phyloP scores from a whole-genome alignment of 2,113 vertebrate genomes.

The Psephotus haematonotus region DNA sequence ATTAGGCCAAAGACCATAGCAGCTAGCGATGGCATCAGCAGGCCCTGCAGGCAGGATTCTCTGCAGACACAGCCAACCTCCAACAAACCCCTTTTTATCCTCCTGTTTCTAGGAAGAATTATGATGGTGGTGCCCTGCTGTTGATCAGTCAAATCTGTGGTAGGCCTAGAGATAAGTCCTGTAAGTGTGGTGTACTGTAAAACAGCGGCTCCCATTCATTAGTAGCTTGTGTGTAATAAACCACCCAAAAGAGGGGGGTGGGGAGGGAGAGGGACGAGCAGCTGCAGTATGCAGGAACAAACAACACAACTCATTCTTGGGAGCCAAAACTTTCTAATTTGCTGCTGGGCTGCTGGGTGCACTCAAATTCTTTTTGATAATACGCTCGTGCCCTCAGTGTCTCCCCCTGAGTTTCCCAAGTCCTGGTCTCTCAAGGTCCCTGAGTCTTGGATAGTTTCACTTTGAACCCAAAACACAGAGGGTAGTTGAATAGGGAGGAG shows the following conservation, averaged over 20 bases:
- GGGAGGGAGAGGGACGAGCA: slow-evolving; percentile 65
- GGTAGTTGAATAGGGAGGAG: slow-evolving; percentile 15
- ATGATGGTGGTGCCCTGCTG: slow-evolving; percentile 81
- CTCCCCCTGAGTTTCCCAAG: slow-evolving; percentile 6
- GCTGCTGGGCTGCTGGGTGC: slow-evolving; percentile 77
- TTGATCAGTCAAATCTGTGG: slow-evolving; percentile 83
- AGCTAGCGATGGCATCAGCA: slow-evolving; percentile 78
- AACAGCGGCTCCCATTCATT: slow-evolving; percentile 87
- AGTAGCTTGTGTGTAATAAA: slow-evolving; percentile 82
- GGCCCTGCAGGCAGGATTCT: slow-evolving; percentile 79
- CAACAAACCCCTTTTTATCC: slow-evolving; percentile 91
- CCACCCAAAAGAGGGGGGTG: slow-evolving; percentile 68
- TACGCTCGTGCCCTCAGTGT: slow-evolving; percentile 53
- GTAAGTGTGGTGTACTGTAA: slow-evolving; percentile 84
- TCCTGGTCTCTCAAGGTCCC: slow-evolving; percentile 49
- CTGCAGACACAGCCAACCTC: slow-evolving; percentile 81
- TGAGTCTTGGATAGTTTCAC: slow-evolving; percentile 63
- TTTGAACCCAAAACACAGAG: slow-evolving; percentile 70
- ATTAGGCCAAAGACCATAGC: slow-evolving; percentile 79
- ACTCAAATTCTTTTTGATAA: slow-evolving; percentile 80
- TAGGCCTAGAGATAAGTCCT: slow-evolving; percentile 84
- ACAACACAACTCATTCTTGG: slow-evolving; percentile 85
- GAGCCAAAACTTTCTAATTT: slow-evolving; percentile 81
- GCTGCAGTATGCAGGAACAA: slow-evolving; percentile 80
- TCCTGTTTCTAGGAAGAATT: slow-evolving; percentile 85